Base-by-base conservation (phyloP, 2,888 invertebrate genomes). In the Synanthedon andrenaeformis region DNA sequence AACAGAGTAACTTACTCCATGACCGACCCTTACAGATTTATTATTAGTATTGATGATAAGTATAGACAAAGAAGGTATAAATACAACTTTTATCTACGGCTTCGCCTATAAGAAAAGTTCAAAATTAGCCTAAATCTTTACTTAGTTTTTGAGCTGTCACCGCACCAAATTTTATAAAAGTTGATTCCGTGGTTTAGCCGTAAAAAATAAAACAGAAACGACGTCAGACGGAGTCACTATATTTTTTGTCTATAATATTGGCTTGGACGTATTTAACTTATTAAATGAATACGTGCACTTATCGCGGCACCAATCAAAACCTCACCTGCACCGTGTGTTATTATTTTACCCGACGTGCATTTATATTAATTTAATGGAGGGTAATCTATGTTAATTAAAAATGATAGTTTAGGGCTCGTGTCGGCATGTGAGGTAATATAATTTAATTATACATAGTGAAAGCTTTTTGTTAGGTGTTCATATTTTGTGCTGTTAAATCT, bases 311-410 rank as follows among this genome's bases (percentile, higher is more conserved):
- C 51, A n/a, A 14, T 51, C 35, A 35, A 8, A 35, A 35, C 35
- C 35, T 35, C 14, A 51, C 35, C 28, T 14, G 35, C 51, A 41
- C 3, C 45, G 14, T 45, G 12, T 35, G 35, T n/a, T 50, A 13
- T 45, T 13, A 45, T 45, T 13, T 23, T 45, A 52, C 10, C 57
- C 62, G 61, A 62, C 62, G 58, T 54, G 58, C 59, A 65, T 66
- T 63, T 55, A 66, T 66, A 57, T 63, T 64, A 65, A 70, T 70
- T 62, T 55, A 65, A 60, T 54, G 52, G 56, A 59, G 56, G 49
- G 58, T 49, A 58, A 61, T 61, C 55, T 52, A 49, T 56, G 59
- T 62, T 70, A 68, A 71, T 71, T 70, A 68, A 66, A 65, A 69
- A 56, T 60, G 65, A 68, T 65, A 64, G 67, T 59, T 6, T 50